phyloP scores from a whole-genome alignment of 2,888 invertebrate species.

The Meganola albula region DNA sequence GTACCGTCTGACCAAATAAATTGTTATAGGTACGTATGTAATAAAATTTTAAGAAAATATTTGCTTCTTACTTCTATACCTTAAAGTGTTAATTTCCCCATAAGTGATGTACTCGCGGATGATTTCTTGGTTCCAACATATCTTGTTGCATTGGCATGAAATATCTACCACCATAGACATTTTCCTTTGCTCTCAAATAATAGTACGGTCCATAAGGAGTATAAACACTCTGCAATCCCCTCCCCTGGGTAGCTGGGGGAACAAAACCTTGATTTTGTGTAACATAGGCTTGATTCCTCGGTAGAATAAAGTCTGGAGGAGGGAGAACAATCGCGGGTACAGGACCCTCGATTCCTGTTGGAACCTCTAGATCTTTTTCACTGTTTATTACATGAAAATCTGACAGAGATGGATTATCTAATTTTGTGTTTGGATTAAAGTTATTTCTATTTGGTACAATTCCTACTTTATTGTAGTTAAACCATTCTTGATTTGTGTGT shows the following conservation, averaged over 20 bases:
- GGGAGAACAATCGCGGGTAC: conserved; percentile 55
- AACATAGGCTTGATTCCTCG: conserved; percentile 11
- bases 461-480: too few species aligned
- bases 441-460: too few species aligned
- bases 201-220: conserved; percentile 20
- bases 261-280: conserved; percentile 37
- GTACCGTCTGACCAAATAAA: too few species aligned
- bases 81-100: too few species aligned
- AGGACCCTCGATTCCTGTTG: conserved; percentile 65
- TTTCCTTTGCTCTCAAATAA: conserved; percentile 13
- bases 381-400: conserved; percentile 63
- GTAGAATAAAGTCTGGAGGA: conserved; percentile 41
- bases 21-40: too few species aligned
- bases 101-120: too few species aligned
- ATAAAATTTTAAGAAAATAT: too few species aligned
- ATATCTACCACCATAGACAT: conserved; percentile 1
- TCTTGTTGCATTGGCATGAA: conserved; percentile 12
- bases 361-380: conserved; percentile 68
- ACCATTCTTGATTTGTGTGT: conserved; percentile 1
- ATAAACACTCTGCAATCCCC: conserved; percentile 9
- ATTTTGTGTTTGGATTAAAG: conserved; percentile 11
- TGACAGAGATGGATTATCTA: conserved; percentile 46
- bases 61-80: too few species aligned
- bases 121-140: neutral
- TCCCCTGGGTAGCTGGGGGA: conserved; percentile 14